Evolutionary conservation across 2,888 invertebrate species (phyloP).

Genomic region (Cephus sareptanus): DNA sequence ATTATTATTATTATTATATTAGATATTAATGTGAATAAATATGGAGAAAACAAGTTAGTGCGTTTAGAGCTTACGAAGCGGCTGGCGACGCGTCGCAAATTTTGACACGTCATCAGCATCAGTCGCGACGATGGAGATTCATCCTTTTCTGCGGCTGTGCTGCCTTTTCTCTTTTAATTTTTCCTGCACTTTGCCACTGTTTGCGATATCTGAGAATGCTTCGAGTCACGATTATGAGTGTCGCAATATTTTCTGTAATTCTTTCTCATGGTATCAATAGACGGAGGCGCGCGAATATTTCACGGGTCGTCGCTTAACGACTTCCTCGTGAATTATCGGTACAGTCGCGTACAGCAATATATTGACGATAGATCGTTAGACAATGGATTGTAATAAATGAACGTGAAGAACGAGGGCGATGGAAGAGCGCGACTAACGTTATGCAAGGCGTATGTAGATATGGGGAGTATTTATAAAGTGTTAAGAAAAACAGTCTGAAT

Average conservation of each 20-base stretch:
- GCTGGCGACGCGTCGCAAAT: conserved; percentile 21
- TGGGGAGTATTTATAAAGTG: neutral
- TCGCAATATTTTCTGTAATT: neutral
- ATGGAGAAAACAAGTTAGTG: conserved; percentile 37
- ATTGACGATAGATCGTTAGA: too few relatives aligned
- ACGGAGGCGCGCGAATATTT: neutral
- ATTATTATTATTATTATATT: conserved; percentile 32
- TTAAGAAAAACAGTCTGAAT: neutral
- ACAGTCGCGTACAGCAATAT: neutral
- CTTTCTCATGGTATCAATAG: neutral
- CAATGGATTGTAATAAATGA: neutral
- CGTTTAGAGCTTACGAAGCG: conserved; percentile 19
- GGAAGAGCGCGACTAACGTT: neutral
- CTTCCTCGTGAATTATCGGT: neutral
- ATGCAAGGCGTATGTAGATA: neutral
- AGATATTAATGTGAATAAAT: conserved; percentile 39
- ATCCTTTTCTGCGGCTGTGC: too few relatives aligned
- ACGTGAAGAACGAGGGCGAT: neutral
- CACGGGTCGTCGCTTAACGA: neutral
- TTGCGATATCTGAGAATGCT: neutral
- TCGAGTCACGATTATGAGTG: neutral
- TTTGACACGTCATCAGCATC: too few relatives aligned
- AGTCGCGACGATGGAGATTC: too few relatives aligned
- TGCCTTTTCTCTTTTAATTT: neutral
- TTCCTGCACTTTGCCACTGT: neutral